Conservation (phyloP, 2,888 invertebrate species). For the Polymixis lichenea region DNA sequence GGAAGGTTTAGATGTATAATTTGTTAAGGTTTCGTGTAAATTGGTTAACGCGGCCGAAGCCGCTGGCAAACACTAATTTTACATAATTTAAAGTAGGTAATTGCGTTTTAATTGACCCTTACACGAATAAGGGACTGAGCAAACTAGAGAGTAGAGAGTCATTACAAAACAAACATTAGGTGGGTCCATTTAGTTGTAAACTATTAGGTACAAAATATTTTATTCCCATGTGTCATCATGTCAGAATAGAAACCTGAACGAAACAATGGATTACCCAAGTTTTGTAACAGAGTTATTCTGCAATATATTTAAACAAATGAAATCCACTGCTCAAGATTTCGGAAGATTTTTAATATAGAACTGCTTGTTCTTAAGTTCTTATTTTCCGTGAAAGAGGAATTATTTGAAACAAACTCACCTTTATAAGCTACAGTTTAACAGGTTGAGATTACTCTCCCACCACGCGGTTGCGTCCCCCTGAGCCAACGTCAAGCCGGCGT, state of each 20-base stretch:
- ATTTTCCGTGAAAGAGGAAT: not conserved
- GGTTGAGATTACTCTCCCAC: slow-evolving; percentile 16
- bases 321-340: not conserved
- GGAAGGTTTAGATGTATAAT: too few relatives aligned
- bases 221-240: too few relatives aligned
- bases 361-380: not conserved
- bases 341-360: not conserved
- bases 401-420: too few relatives aligned
- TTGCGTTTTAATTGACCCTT: too few relatives aligned
- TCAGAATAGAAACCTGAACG: too few relatives aligned
- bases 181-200: not conserved
- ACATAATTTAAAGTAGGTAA: not conserved
- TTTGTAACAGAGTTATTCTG: not conserved
- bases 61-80: too few relatives aligned
- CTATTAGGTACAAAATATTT: not conserved
- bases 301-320: not conserved
- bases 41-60: too few relatives aligned
- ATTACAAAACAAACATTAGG: not conserved
- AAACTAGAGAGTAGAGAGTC: too few relatives aligned
- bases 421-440: too few relatives aligned
- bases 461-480: slow-evolving; percentile 10
- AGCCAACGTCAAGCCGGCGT: slow-evolving; percentile 44
- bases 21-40: too few relatives aligned
- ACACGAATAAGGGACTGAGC: not conserved
- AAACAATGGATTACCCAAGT: too few relatives aligned